Evolutionary conservation across 2,797 vertebrate species (phyloP).

Genomic region (Cyclopterus lumpus): DNA sequence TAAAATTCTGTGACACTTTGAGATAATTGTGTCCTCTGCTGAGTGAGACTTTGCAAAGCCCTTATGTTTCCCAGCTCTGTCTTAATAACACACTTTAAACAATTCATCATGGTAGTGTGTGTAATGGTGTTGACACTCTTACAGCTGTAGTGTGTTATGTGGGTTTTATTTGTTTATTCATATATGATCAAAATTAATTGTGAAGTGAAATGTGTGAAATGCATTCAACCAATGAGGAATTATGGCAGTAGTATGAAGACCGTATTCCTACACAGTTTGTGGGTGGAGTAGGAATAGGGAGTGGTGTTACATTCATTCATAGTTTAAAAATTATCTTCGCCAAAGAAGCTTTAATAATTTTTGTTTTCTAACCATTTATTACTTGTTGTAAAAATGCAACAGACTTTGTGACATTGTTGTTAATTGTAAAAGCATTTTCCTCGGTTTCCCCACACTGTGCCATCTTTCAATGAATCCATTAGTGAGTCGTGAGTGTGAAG

Average conservation of each 20-base stretch:
- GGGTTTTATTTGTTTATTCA: neutral
- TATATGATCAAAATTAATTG: neutral
- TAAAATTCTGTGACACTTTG: slow-evolving; percentile 18
- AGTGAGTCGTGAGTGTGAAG: slow-evolving; percentile 19
- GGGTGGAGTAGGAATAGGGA: neutral
- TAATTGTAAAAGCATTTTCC: neutral
- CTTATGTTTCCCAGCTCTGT: neutral
- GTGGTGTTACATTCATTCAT: neutral
- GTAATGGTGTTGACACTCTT: slow-evolving; percentile 3
- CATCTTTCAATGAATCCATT: slow-evolving; percentile 39
- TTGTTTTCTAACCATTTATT: neutral
- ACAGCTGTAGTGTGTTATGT: neutral
- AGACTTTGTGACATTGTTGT: neutral
- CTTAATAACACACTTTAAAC: slow-evolving; percentile 3
- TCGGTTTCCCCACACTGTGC: slow-evolving; percentile 11
- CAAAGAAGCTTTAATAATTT: neutral
- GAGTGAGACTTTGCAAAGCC: slow-evolving; percentile 31
- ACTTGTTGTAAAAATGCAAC: neutral
- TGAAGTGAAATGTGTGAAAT: neutral
- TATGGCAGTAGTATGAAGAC: neutral
- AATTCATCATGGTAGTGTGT: neutral
- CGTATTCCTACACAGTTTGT: neutral
- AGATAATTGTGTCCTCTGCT: slow-evolving; percentile 39
- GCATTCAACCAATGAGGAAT: neutral
- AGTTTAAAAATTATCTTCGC: neutral